Evolutionary conservation across 1,140 invertebrate species (phyloP).

Genomic region (Trichonephila clavipes): DNA sequence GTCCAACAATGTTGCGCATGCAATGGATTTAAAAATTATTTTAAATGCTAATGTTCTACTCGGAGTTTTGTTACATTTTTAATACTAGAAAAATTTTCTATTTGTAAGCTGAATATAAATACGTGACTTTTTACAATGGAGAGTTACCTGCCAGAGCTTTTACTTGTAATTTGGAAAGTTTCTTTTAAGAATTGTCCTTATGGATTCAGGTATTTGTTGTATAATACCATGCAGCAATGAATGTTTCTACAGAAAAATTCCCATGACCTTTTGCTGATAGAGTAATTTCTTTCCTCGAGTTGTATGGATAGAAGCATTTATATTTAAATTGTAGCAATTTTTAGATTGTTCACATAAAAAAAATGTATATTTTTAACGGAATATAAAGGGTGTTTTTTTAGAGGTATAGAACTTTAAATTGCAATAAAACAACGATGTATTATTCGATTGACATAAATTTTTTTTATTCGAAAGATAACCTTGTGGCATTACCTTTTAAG

Average conservation of each 20-base stretch:
- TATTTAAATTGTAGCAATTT: too few species aligned
- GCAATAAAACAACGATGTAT: too few species aligned
- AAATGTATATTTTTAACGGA: too few species aligned
- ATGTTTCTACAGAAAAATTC: neutral
- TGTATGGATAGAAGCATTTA: too few species aligned
- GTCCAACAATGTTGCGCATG: neutral
- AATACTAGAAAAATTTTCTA: neutral
- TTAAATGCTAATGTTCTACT: neutral
- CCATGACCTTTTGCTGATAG: neutral
- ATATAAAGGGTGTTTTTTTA: too few species aligned
- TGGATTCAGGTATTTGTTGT: neutral
- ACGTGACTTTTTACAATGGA: neutral
- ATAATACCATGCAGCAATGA: neutral
- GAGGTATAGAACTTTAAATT: too few species aligned
- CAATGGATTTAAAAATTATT: constrained; percentile 27
- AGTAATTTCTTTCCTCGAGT: too few species aligned
- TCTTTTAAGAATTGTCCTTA: neutral
- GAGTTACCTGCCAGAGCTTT: neutral
- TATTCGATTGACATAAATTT: too few species aligned
- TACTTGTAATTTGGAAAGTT: neutral
- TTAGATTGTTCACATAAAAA: too few species aligned
- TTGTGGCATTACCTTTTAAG: too few species aligned
- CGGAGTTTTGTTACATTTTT: neutral
- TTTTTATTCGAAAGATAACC: too few species aligned
- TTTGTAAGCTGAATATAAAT: neutral